These are phyloP conservation scores for Micrastur ruficollis DNA, from an alignment of 2,797 vertebrate species.

Conservation along the genomic window DNA sequence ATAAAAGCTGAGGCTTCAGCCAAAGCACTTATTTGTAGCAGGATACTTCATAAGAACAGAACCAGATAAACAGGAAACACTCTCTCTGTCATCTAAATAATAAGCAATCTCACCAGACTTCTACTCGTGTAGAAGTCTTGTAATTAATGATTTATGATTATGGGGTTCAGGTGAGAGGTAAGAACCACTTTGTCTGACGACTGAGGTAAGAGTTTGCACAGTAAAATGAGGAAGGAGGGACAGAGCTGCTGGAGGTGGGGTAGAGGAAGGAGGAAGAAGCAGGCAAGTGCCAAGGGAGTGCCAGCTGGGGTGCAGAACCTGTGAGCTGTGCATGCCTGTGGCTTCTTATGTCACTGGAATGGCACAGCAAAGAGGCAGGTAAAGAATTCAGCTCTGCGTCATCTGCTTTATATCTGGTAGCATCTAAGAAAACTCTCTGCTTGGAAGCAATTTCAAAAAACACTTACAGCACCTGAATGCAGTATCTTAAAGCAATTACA, in stretches of 20 bases:
- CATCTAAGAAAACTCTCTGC: background rate
- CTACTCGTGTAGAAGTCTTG: background rate
- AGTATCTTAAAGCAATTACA: background rate
- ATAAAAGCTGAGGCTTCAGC: background rate
- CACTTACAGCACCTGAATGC: background rate
- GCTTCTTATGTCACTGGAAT: background rate
- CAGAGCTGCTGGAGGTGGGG: background rate
- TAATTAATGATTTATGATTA: slow-evolving; percentile 27
- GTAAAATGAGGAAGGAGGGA: background rate
- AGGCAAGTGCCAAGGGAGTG: background rate
- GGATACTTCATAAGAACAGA: background rate
- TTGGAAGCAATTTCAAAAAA: background rate
- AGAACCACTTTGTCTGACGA: background rate
- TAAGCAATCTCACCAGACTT: background rate
- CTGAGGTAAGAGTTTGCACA: background rate
- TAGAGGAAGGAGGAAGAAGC: background rate
- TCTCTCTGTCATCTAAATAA: slow-evolving; percentile 44
- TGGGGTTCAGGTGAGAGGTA: background rate
- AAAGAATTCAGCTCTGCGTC: background rate
- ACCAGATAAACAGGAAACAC: slow-evolving; percentile 58
- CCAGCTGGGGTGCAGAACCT: background rate
- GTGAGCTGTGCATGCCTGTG: background rate
- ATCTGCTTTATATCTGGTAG: background rate
- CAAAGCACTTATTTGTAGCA: background rate
- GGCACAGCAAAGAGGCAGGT: background rate